These are phyloP conservation scores for Drosophila borealis DNA, from an alignment of 2,888 invertebrate genomes.

Conservation along the genomic window DNA sequence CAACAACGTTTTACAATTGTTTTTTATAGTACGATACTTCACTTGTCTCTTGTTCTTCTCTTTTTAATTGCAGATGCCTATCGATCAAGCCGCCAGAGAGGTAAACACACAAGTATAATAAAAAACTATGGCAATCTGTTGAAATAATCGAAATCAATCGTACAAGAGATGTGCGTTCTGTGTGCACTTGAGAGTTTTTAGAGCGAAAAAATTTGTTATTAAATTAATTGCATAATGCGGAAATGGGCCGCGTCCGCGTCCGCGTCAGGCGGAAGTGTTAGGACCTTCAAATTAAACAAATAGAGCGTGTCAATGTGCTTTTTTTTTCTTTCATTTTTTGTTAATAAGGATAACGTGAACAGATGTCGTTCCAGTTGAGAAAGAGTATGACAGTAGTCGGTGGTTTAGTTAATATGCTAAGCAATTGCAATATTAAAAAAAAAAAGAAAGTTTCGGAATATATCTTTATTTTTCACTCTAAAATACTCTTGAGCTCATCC, in stretches of 20 bases:
- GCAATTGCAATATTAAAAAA: too few species aligned
- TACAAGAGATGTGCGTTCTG: constrained; percentile 34
- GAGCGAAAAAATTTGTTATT: constrained; percentile 77
- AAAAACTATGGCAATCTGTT: constrained; percentile 73
- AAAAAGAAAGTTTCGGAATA: not conserved
- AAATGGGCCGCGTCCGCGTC: constrained; percentile 48
- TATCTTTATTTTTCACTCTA: constrained; percentile 75
- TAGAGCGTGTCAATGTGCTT: constrained; percentile 43
- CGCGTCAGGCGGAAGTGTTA: constrained; percentile 46
- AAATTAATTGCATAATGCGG: constrained; percentile 64
- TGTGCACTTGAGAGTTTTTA: constrained; percentile 84
- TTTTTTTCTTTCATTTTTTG: not conserved
- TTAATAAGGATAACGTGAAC: constrained; percentile 21
- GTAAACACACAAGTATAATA: constrained; percentile 85
- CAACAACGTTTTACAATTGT: constrained; percentile 64
- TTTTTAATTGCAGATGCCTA: constrained; percentile 91
- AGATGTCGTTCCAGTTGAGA: constrained; percentile 24
- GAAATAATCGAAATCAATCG: constrained; percentile 64
- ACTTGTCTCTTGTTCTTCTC: constrained; percentile 86
- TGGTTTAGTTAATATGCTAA: not conserved
- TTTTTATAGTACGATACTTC: constrained; percentile 82
- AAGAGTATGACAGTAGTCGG: not conserved
- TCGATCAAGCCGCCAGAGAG: constrained; percentile 91
- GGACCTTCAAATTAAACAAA: constrained; percentile 44
- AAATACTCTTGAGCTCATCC: constrained; percentile 77